Conservation (phyloP, 2,888 invertebrate genomes). For the Stenoptilia bipunctidactyla region DNA sequence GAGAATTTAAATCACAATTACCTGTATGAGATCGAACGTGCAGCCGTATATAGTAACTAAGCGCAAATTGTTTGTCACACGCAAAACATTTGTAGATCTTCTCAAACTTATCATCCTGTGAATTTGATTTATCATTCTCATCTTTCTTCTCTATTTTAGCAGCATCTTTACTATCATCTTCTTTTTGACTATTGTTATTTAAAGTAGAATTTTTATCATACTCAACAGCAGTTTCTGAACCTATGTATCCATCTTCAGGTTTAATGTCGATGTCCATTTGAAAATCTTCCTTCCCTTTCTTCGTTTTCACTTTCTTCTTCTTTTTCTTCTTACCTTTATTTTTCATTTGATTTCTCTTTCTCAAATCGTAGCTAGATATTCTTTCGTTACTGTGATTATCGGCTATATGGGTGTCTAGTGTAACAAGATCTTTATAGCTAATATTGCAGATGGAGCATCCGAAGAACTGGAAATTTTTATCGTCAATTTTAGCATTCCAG, state of each 20-base stretch:
- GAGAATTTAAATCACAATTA: no score
- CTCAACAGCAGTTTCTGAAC: constrained; percentile 35
- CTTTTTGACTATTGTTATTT: constrained; percentile 7
- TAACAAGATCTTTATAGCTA: constrained; percentile 30
- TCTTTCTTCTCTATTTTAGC: constrained; percentile 10
- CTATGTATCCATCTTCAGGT: constrained; percentile 57
- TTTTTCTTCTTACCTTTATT: constrained; percentile 39
- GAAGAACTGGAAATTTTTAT: constrained; percentile 46
- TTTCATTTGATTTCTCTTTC: constrained; percentile 40
- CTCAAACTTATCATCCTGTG: constrained; percentile 26
- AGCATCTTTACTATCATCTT: constrained; percentile 10
- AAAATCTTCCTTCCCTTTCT: constrained; percentile 25
- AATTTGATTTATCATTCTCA: constrained; percentile 3
- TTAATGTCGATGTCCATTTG: constrained; percentile 37
- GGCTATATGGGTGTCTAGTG: constrained; percentile 45
- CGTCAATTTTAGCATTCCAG: constrained; percentile 46
- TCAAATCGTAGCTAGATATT: constrained; percentile 49
- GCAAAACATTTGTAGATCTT: constrained; percentile 59
- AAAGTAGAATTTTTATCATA: constrained; percentile 12
- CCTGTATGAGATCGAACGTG: constrained; percentile 61
- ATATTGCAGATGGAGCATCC: constrained; percentile 53
- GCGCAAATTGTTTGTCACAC: constrained; percentile 48
- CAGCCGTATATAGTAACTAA: constrained; percentile 55
- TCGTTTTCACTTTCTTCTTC: constrained; percentile 29
- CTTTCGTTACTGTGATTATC: constrained; percentile 41